Evolutionary conservation across 2,797 vertebrate species (phyloP).

Genomic region (Microctenopoma stevenorrisi): DNA sequence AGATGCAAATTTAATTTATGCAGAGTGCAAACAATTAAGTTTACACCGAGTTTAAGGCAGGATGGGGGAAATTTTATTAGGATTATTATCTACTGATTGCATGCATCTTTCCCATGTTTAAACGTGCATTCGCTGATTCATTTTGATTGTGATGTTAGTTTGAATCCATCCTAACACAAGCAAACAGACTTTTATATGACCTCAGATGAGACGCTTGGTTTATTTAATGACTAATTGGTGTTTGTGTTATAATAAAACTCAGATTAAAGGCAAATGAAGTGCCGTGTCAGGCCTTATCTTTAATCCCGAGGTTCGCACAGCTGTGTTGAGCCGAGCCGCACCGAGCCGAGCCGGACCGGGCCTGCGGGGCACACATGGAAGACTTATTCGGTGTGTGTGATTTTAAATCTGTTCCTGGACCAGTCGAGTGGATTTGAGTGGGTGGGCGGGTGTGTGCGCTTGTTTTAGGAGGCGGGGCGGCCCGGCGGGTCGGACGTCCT

Average conservation of each 20-base stretch:
- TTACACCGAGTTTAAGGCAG: not conserved
- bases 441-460: slow-evolving; percentile 64
- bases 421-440: slow-evolving; percentile 26
- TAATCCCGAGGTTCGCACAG: not conserved
- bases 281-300: not conserved
- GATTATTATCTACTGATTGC: too few species aligned
- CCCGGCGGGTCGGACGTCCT: slow-evolving; percentile 57
- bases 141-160: not conserved
- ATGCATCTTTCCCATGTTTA: not conserved
- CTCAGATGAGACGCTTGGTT: not conserved
- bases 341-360: not conserved
- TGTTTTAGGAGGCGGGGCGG: slow-evolving; percentile 75
- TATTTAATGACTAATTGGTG: not conserved
- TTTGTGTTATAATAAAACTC: not conserved
- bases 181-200: fast-evolving
- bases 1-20: slow-evolving; percentile 39
- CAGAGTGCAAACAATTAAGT: slow-evolving; percentile 30
- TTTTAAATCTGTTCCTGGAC: slow-evolving; percentile 24
- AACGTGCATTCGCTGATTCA: not conserved
- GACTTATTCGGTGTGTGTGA: not conserved
- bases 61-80: too few species aligned
- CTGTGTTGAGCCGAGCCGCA: not conserved
- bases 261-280: not conserved
- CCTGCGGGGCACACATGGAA: too few species aligned
- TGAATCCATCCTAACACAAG: not conserved